Conservation (phyloP, 2,888 invertebrate genomes). For the Arctia plantaginis region DNA sequence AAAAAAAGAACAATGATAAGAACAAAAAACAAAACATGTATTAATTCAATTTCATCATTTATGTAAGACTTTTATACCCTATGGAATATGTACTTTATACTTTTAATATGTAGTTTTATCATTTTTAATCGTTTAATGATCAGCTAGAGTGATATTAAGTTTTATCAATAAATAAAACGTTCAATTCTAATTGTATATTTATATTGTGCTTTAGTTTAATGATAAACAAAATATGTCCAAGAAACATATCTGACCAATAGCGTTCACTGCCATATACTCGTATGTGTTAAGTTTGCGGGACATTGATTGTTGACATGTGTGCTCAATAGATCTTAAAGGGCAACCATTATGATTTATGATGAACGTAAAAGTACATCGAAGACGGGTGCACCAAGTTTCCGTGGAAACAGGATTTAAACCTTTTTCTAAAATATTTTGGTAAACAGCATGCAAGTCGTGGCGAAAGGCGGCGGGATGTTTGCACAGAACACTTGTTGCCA, state of each 20-base stretch:
- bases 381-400: constrained; percentile 15
- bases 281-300: background rate
- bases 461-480: constrained; percentile 48
- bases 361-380: constrained; percentile 25
- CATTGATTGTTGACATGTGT: background rate
- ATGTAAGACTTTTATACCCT: constrained; percentile 43
- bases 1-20: constrained; percentile 27
- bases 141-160: background rate
- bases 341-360: background rate
- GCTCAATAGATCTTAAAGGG: constrained; percentile 3
- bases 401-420: constrained; percentile 41
- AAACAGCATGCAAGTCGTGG: constrained; percentile 43
- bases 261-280: too few relatives aligned
- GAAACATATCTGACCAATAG: background rate
- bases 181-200: background rate
- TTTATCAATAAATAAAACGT: background rate
- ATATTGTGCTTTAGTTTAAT: background rate
- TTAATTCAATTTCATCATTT: constrained; percentile 47
- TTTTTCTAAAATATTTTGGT: constrained; percentile 48
- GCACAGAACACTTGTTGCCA: constrained; percentile 62
- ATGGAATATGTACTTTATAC: constrained; percentile 47
- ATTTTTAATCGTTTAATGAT: constrained; percentile 43
- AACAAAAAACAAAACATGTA: constrained; percentile 36
- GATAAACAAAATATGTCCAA: too few relatives aligned
- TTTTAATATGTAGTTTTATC: constrained; percentile 48